phyloP scores from a whole-genome alignment of 35 echinoderm and acorn worm species.

The Apostichopus californicus region DNA sequence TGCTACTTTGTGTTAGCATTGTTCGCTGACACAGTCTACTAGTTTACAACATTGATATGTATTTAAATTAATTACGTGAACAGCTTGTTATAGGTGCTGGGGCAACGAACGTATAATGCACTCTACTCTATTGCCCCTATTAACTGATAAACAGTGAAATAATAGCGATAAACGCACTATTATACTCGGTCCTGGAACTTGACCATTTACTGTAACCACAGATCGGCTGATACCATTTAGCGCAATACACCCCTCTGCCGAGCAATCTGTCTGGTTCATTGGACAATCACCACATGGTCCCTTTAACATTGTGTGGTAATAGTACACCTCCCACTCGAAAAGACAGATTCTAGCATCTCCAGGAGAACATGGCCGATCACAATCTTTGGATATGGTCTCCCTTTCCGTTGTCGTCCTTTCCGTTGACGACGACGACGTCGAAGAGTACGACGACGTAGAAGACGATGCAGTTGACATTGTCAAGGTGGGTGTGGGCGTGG shows the following conservation, averaged over 20 bases:
- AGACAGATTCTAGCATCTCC: conserved; percentile 19
- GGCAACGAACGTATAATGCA: no score
- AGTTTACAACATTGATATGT: no score
- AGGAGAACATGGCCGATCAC: neutral
- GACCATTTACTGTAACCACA: conserved; percentile 19
- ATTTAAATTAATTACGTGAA: no score
- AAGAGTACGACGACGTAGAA: no score
- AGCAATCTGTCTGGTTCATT: conserved; percentile 26
- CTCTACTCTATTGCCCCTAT: no score
- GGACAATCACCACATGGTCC: conserved; percentile 42
- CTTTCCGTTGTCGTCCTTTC: neutral
- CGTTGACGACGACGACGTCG: no score
- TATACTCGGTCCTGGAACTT: conserved; percentile 2
- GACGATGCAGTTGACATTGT: no score
- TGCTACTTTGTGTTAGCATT: no score
- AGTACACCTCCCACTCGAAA: conserved; percentile 1
- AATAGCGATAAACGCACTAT: neutral
- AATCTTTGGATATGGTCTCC: neutral
- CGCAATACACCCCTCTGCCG: conserved; percentile 12
- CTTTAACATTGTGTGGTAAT: neutral
- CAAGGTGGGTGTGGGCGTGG: no score
- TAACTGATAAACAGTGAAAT: no score
- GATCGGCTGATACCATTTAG: conserved; percentile 52
- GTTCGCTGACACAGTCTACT: no score
- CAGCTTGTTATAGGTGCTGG: no score